Evolutionary conservation across 2,113 vertebrate species (phyloP), one percentile per base, ranked within the genome.

Genomic region (Irena cyanogastra): DNA sequence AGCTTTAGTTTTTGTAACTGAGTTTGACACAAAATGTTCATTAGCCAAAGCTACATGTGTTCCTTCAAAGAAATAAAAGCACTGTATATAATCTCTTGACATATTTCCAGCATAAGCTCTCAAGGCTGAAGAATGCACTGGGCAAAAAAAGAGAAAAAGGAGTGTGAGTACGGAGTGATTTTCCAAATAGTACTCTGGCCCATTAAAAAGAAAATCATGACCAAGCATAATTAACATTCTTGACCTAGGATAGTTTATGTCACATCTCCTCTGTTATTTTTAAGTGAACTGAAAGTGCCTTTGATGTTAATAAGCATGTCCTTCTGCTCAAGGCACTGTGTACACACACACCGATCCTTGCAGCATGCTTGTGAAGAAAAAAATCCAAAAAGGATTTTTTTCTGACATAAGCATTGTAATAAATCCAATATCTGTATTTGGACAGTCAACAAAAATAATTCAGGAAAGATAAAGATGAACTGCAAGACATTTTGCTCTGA

Each of bases 181-280:
- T 57, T 84, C 49, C 50, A 87, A 83, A 87, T 8, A 50, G 26
- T 9, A 47, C 6, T 47, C n/a, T 53, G 61, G 49, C 12, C 57
- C 37, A 81, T 70, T 89, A 69, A 83, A 57, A 93, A 79, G 30
- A 80, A 91, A 93, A 87, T 53, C 39, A 57, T 5, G 2, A 87
- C 27, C 37, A 87, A 82, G 54, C 42, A 85, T 31, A 87, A 95
- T 94, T 87, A 91, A 72, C 74, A 83, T 91, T 87, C 81, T 83
- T 87, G 59, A 92, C 75, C 33, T 47, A 61, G 61, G 26, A 80
- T 6, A 87, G 53, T 79, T 90, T 84, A 91, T 16, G 6, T 76
- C 31, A 85, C 49, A 53, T 35, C 50, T 54, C 45, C 56, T 66
- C 69, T 71, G 63, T 54, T 75, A 94, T 61, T 91, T 94, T 95